Percentiles rank a stretch among this genome's conserved stretches.
These are phyloP conservation scores for Probosciger aterrimus DNA, from an alignment of 2,113 vertebrate species.

Conservation along the genomic window DNA sequence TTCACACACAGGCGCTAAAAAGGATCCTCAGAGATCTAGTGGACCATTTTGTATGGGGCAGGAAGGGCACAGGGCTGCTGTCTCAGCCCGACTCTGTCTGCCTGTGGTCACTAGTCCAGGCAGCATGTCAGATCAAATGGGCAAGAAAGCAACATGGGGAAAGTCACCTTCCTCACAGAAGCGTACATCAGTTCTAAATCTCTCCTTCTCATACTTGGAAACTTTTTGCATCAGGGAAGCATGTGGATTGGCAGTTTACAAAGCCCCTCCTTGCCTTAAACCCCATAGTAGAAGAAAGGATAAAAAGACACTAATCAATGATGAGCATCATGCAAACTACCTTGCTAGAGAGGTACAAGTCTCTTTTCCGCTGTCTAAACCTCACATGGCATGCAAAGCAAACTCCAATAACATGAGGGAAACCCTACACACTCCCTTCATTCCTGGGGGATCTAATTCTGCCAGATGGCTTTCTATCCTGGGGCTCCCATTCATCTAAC, in stretches of 20 bases:
- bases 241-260: background rate
- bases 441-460: background rate
- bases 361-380: background rate
- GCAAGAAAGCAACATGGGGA: background rate
- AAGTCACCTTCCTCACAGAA: background rate
- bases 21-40: background rate
- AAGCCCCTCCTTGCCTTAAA: background rate
- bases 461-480: background rate
- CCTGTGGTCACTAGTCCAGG: background rate
- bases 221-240: background rate
- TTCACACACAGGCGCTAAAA: background rate
- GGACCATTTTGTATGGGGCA: background rate
- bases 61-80: background rate
- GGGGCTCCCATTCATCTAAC: background rate
- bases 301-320: background rate
- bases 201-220: background rate
- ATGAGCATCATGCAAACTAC: background rate
- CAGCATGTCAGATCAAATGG: background rate
- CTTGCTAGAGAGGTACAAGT: background rate
- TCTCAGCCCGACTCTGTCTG: background rate
- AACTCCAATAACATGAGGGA: background rate
- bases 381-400: background rate
- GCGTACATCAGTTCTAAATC: background rate
- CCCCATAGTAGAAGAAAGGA: background rate
- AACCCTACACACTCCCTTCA: fast-evolving